Evolutionary conservation across 2,113 vertebrate genomes (phyloP).

Genomic region (Serinus canaria): DNA sequence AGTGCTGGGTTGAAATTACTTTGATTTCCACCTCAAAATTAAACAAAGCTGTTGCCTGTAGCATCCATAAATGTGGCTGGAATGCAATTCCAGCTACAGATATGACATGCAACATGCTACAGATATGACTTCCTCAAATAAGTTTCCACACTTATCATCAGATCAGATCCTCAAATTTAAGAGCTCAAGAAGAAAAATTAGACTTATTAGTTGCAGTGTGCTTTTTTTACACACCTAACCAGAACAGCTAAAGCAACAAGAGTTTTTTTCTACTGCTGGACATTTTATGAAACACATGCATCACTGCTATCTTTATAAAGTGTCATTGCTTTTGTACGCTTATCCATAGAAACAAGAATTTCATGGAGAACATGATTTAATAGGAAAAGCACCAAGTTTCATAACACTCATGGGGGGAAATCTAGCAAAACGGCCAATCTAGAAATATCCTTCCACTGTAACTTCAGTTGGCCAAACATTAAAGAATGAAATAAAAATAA

Average conservation of each 20-base stretch:
- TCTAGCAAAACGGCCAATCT: background rate
- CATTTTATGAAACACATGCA: background rate
- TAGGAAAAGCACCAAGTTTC: background rate
- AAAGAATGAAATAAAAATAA: background rate
- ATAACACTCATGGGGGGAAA: accelerated
- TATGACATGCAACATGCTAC: background rate
- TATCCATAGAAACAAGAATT: background rate
- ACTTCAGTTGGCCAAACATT: background rate
- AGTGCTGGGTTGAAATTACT: background rate
- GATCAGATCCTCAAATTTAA: background rate
- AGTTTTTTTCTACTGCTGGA: background rate
- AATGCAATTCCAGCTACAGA: background rate
- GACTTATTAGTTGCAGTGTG: background rate
- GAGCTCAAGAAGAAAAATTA: background rate
- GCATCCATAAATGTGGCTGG: background rate
- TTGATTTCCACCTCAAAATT: background rate
- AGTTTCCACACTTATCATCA: background rate
- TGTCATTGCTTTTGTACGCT: background rate
- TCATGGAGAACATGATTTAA: background rate
- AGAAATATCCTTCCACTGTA: background rate
- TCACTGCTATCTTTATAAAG: background rate
- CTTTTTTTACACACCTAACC: background rate
- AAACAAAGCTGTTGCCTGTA: background rate
- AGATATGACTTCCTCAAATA: background rate
- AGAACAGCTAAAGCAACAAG: background rate